Percentiles rank a stretch among this genome's conserved stretches.
Conservation (phyloP, 2,888 invertebrate species). For the Hypomecis atomaria region DNA sequence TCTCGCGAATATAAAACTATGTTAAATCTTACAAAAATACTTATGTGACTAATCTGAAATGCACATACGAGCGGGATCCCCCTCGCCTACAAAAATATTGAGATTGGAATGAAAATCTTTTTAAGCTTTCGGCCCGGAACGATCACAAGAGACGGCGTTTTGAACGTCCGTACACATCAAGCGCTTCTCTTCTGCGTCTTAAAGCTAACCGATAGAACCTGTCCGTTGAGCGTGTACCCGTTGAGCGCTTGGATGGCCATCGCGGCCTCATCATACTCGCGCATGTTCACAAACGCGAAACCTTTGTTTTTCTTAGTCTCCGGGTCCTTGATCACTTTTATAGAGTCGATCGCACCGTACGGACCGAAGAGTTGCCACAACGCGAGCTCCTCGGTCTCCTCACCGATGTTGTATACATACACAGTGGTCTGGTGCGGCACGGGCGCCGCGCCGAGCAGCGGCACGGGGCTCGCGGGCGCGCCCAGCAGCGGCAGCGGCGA, state of each 20-base stretch:
- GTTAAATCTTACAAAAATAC: constrained; percentile 84
- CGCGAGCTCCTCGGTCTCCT: constrained; percentile 81
- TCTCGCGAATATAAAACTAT: constrained; percentile 82
- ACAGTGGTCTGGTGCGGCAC: constrained; percentile 80
- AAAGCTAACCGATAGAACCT: constrained; percentile 84
- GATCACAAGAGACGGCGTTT: constrained; percentile 75
- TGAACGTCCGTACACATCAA: constrained; percentile 75
- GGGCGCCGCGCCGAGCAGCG: constrained; percentile 70
- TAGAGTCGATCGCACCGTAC: constrained; percentile 82
- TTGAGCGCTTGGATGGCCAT: constrained; percentile 83
- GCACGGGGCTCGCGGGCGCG: constrained; percentile 76
- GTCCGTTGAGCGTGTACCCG: constrained; percentile 83
- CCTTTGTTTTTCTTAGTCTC: constrained; percentile 84
- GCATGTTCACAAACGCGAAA: constrained; percentile 83
- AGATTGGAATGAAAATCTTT: constrained; percentile 82
- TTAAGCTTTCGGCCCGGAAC: constrained; percentile 79
- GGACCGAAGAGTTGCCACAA: constrained; percentile 83
- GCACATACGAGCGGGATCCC: constrained; percentile 79
- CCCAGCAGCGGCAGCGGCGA: constrained; percentile 75
- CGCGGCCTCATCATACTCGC: constrained; percentile 82
- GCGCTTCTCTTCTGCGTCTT: constrained; percentile 83
- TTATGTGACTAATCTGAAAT: constrained; percentile 83
- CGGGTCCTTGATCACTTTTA: constrained; percentile 82
- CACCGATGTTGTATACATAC: constrained; percentile 83
- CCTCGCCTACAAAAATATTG: constrained; percentile 84